Percentiles rank a stretch among this genome's conserved stretches.
Evolutionary conservation across 2,797 vertebrate species (phyloP).

Genomic region (Mus spretus): DNA sequence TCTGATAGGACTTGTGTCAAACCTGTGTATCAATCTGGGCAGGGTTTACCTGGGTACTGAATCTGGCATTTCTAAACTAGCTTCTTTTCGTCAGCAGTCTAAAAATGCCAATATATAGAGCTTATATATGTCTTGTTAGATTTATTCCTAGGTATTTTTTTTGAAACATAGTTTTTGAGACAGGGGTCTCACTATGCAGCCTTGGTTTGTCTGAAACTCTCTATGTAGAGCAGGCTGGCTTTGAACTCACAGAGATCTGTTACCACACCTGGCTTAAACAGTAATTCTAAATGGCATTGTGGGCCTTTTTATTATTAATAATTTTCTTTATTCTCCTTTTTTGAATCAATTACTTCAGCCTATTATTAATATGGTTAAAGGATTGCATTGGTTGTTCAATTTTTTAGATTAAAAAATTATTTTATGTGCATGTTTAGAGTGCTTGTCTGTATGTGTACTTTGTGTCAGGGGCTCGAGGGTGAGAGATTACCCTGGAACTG

Average conservation of each 20-base stretch:
- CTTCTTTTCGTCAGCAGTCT: conserved; percentile 26
- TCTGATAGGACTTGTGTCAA: conserved; percentile 32
- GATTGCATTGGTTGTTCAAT: background rate
- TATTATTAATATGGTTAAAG: conserved; percentile 46
- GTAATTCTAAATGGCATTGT: background rate
- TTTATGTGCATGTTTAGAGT: background rate
- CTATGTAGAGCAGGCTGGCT: background rate
- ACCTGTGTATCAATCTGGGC: background rate
- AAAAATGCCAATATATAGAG: background rate
- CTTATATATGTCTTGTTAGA: background rate
- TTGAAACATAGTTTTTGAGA: background rate
- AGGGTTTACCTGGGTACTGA: background rate
- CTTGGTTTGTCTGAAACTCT: background rate
- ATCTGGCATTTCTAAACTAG: conserved; percentile 25
- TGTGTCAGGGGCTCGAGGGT: background rate
- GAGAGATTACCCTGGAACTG: background rate
- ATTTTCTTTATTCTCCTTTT: background rate
- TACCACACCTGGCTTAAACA: background rate
- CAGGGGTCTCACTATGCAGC: background rate
- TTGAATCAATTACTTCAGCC: conserved; percentile 22
- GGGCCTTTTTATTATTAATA: background rate
- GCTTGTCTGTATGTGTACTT: background rate
- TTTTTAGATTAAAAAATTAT: background rate
- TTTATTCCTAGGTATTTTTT: background rate
- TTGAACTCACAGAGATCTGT: background rate